Conservation (phyloP, 1,140 invertebrate species). For the Halictus rubicundus region DNA sequence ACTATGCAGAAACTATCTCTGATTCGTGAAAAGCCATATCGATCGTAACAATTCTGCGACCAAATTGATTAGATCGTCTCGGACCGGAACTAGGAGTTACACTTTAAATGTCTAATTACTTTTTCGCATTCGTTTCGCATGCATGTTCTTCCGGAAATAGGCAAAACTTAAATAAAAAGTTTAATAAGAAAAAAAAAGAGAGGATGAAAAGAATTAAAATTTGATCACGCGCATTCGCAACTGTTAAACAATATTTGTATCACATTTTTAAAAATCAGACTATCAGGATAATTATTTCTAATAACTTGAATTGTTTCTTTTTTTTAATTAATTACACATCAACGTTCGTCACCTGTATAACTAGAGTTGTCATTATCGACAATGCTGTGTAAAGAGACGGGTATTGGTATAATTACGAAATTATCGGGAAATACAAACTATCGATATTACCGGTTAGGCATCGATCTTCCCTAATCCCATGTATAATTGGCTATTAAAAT, state of each 20-base stretch:
- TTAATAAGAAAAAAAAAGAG: too few species aligned
- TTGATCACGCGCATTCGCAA: constrained; percentile 22
- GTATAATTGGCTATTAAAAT: too few species aligned
- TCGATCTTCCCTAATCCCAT: background rate
- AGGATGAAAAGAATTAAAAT: constrained; percentile 6
- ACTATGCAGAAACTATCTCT: background rate
- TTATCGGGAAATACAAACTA: background rate
- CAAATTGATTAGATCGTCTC: too few species aligned
- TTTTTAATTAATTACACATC: constrained; percentile 1
- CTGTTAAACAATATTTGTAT: constrained; percentile 39
- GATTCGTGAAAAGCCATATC: background rate
- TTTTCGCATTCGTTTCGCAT: background rate
- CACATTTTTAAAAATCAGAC: constrained; percentile 38
- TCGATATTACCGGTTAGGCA: background rate
- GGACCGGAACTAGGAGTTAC: background rate
- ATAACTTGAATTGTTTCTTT: constrained; percentile 2
- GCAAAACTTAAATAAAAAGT: constrained; percentile 6
- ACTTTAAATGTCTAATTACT: background rate
- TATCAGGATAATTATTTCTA: constrained; percentile 23
- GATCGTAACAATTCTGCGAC: background rate
- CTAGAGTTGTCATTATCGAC: background rate
- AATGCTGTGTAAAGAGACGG: background rate
- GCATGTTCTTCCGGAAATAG: background rate
- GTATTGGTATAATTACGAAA: too few species aligned
- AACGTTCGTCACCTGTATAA: background rate